phyloP scores from a whole-genome alignment of 2,888 invertebrate species.

The Zhuqinia jingwanae region DNA sequence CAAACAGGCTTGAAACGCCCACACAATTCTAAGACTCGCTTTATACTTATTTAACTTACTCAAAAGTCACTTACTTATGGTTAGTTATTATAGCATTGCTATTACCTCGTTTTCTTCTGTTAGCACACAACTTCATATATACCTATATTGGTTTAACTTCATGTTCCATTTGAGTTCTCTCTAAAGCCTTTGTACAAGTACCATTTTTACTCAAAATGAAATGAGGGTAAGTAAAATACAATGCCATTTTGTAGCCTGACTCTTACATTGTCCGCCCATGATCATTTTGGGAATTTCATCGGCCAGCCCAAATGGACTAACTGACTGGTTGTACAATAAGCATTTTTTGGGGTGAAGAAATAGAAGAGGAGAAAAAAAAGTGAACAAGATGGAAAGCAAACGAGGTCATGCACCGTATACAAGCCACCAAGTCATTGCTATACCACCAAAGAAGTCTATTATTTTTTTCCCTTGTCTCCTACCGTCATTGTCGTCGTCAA shows the following conservation, averaged over 20 bases:
- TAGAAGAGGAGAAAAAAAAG: conserved; percentile 27
- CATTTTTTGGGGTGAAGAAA: conserved; percentile 40
- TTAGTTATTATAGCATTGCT: conserved; percentile 18
- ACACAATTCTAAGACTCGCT: conserved; percentile 30
- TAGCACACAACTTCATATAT: background rate
- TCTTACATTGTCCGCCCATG: conserved; percentile 68
- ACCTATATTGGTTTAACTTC: conserved; percentile 15
- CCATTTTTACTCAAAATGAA: conserved; percentile 24
- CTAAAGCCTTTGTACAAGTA: background rate
- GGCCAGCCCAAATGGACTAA: conserved; percentile 66
- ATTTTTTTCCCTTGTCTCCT: conserved; percentile 31
- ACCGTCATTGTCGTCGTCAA: background rate
- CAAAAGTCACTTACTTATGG: conserved; percentile 18
- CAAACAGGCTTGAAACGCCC: conserved; percentile 59
- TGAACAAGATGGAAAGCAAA: conserved; percentile 28
- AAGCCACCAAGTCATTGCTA: background rate
- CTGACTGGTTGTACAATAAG: conserved; percentile 56
- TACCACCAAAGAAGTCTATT: conserved; percentile 21
- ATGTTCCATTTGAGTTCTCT: conserved; percentile 1
- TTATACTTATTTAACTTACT: conserved; percentile 12
- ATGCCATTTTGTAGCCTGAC: conserved; percentile 25
- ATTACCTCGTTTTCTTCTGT: background rate
- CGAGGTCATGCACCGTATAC: conserved; percentile 49
- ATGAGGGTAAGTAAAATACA: conserved; percentile 44
- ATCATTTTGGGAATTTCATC: conserved; percentile 68